Base-by-base conservation (phyloP, 2,888 invertebrate species). In the Amiota minor region DNA sequence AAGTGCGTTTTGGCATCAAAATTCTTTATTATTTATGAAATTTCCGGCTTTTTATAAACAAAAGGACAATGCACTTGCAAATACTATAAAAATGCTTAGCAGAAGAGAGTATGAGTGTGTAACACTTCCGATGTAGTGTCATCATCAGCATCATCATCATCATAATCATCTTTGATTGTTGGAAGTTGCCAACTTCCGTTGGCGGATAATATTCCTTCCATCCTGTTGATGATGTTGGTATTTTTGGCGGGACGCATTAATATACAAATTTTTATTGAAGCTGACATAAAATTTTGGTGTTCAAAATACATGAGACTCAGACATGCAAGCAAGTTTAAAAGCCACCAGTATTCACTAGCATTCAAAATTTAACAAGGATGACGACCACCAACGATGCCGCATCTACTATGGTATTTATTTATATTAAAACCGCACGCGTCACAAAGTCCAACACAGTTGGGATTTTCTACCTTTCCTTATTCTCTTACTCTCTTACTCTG, bases 391-490 rank as follows among this genome's bases (percentile, higher is more conserved):
- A 59, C 14, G 53, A 50, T n/a, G 53, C 53, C 53, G 53, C n/a
- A 50, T 12, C n/a, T 6, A n/a, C 12, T n/a, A 50, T 70, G 67
- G 71, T 71, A 72, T 35, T 35, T 35, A 35, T 35, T 35, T 35
- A 35, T 35, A 35, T 35, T 35, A 35, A 35, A 75, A 81, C 83
- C 81, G 75, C 82, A 82, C 83, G 84, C 81, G 77, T 76, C 76
- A 74, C 69, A 72, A 64, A 20, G 67, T 46, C 50, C 9, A 12
- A 20, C 35, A 6, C 35, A 35, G 35, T 35, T 35, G 35, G 35
- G 35, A 35, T 35, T 35, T 35, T 8, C 2, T 35, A 35, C 35
- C 35, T 35, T 35, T 35, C 35, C 35, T 35, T 6, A 35, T 35
- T 35, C 35, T 35, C 35, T 35, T 35, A 23, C 23, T 61, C 20